Evolutionary conservation across 1,140 invertebrate species (phyloP).

Genomic region (Calephelis nemesis): DNA sequence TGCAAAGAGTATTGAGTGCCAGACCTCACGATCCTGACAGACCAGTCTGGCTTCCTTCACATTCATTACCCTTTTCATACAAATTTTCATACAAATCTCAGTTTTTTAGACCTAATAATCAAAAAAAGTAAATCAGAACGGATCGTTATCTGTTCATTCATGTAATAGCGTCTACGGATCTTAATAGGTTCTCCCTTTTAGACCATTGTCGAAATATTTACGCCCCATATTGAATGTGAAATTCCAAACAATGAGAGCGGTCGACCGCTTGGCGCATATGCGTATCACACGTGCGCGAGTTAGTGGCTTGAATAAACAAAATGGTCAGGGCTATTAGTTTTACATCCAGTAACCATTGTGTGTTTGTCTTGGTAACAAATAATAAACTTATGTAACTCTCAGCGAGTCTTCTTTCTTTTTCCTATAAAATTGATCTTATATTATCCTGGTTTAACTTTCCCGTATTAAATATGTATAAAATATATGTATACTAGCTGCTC

Average conservation of each 20-base stretch:
- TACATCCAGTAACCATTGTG: conserved; percentile 20
- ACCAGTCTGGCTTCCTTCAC: conserved; percentile 10
- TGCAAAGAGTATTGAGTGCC: no score
- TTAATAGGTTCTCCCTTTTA: conserved; percentile 66
- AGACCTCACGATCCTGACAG: no score
- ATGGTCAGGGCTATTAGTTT: conserved; percentile 45
- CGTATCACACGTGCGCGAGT: conserved; percentile 65
- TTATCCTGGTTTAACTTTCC: not conserved
- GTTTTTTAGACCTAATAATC: not conserved
- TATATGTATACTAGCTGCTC: no score
- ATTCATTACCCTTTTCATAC: no score
- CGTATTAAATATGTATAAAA: no score
- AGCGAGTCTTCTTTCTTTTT: no score
- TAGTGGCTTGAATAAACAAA: conserved; percentile 58
- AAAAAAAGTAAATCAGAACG: conserved; percentile 27
- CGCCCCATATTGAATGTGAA: conserved; percentile 72
- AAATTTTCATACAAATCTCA: no score
- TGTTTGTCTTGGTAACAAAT: conserved; percentile 19
- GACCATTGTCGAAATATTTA: conserved; percentile 77
- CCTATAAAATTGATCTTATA: no score
- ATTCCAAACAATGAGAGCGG: conserved; percentile 68
- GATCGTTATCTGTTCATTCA: conserved; percentile 35
- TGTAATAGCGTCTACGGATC: conserved; percentile 45
- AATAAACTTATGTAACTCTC: conserved; percentile 15
- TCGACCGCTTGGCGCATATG: conserved; percentile 48